phyloP scores from a whole-genome alignment of 2,888 invertebrate genomes.

The Sipha maydis region DNA sequence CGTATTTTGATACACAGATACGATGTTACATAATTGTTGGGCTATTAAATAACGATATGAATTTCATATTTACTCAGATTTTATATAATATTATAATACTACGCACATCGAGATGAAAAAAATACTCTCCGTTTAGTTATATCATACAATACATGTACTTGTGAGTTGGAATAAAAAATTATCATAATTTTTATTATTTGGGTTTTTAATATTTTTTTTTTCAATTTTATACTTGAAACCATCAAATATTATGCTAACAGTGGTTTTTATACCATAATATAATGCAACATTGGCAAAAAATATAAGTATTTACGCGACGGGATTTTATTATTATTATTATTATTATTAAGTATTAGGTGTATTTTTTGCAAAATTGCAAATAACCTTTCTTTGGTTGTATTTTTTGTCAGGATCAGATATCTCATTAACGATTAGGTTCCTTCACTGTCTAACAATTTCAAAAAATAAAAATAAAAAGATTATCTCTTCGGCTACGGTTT shows the following conservation, averaged over 20 bases:
- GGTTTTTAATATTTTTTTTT: not conserved
- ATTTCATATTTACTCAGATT: not conserved
- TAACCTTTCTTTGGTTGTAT: conserved; percentile 3
- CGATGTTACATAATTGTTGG: not conserved
- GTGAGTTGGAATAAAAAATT: not conserved
- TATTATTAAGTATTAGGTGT: conserved; percentile 7
- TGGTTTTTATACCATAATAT: not conserved
- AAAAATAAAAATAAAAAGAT: not conserved
- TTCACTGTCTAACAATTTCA: conserved; percentile 47
- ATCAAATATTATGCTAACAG: not conserved
- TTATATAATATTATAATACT: not conserved
- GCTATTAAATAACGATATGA: no score
- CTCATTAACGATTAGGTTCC: conserved; percentile 30
- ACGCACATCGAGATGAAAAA: not conserved
- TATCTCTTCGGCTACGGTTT: not conserved
- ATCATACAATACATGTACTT: not conserved
- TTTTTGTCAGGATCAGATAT: conserved; percentile 1
- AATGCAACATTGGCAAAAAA: conserved; percentile 12
- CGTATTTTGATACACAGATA: not conserved
- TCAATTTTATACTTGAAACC: conserved; percentile 3
- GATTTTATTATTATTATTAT: not conserved
- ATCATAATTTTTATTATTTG: not conserved
- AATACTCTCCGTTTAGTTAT: not conserved
- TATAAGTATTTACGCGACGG: not conserved
- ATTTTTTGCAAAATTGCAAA: conserved; percentile 42